Evolutionary conservation across 2,797 vertebrate genomes (phyloP).

Genomic region (Phalloptychus januarius): DNA sequence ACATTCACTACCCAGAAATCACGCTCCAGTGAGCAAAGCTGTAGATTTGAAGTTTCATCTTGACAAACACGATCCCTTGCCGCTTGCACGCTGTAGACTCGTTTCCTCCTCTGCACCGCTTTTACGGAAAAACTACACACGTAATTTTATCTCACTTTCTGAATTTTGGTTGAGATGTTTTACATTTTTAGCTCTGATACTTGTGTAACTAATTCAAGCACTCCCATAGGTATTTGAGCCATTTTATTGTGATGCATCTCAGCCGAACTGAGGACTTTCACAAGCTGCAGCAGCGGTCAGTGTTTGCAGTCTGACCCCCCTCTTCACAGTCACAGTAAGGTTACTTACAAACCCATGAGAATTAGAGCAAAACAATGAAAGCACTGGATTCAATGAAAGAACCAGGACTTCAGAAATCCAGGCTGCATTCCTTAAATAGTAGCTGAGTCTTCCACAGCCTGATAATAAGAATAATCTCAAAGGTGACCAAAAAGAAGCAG

Average conservation of each 20-base stretch:
- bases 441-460: neutral
- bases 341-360: constrained; percentile 47
- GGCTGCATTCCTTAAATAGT: neutral
- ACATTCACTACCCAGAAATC: constrained; percentile 48
- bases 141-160: constrained; percentile 11
- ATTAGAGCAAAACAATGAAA: constrained; percentile 31
- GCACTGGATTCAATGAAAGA: constrained; percentile 21
- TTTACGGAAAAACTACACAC: constrained; percentile 17
- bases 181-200: constrained; percentile 2
- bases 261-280: constrained; percentile 43
- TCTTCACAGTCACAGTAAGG: constrained; percentile 57
- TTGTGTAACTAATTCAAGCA: neutral
- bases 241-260: constrained; percentile 35
- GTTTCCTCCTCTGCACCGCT: constrained; percentile 53
- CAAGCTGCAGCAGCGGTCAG: constrained; percentile 50
- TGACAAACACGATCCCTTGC: constrained; percentile 47
- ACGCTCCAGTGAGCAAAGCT: constrained; percentile 47
- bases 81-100: constrained; percentile 33
- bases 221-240: constrained; percentile 8
- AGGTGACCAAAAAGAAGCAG: neutral
- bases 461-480: neutral
- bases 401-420: constrained; percentile 27
- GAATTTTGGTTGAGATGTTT: neutral
- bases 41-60: constrained; percentile 45
- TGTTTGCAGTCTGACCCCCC: constrained; percentile 61